phyloP scores from a whole-genome alignment of 2,888 invertebrate species.

The Parapristionchus giblindavisi region DNA sequence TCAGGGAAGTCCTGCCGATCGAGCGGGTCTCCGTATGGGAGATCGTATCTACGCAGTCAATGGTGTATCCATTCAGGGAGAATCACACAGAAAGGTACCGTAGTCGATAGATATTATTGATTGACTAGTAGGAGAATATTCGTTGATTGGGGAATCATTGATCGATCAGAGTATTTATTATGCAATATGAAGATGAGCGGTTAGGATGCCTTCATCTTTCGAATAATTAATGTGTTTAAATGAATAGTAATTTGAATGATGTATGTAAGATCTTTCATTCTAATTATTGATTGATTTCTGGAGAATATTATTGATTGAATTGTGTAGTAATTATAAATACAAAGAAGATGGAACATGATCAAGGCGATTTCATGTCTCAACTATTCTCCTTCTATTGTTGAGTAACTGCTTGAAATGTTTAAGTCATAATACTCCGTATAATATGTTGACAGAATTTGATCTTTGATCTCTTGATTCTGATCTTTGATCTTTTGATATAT shows the following conservation, averaged over 20 bases:
- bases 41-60: conserved; percentile 69
- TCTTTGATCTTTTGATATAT: not conserved
- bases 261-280: no score
- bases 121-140: not conserved
- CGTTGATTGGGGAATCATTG: not conserved
- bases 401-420: no score
- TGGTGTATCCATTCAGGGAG: conserved; percentile 61
- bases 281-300: no score
- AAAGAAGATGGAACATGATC: no score
- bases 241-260: no score
- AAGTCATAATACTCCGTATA: no score
- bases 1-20: conserved; percentile 49
- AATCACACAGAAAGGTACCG: conserved; percentile 62
- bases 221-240: no score
- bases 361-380: no score
- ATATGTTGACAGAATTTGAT: no score
- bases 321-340: no score
- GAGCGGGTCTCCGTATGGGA: conserved; percentile 59
- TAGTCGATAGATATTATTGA: not conserved
- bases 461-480: not conserved
- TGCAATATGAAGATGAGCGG: not conserved
- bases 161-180: not conserved
- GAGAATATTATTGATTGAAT: no score
- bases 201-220: not conserved
- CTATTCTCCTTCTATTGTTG: no score